Base-by-base conservation (phyloP, 2,797 vertebrate species). In the Anguilla pacifica region DNA sequence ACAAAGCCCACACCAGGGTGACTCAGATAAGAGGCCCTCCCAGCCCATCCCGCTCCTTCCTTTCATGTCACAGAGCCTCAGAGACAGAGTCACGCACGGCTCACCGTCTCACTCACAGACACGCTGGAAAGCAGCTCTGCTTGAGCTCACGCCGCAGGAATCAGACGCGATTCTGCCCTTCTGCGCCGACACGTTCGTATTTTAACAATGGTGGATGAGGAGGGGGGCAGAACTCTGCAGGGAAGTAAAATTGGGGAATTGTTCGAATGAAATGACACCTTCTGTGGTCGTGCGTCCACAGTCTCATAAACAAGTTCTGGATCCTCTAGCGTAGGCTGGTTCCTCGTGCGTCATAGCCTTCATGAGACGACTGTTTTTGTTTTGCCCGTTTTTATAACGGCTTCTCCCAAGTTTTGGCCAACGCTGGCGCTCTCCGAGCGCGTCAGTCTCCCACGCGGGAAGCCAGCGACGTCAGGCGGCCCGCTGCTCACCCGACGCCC, bases 1-100 rank as follows among this genome's bases (percentile, higher is more conserved):
- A 74, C 70, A 35, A n/a, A 83, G 19, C 49, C 43, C 28, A 83
- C 82, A 84, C 28, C 53, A 84, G 49, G 28, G 53, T 84, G 82
- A 84, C 82, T 84, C 82, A 51, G 43, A 57, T 84, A 84, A 84
- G 6, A 35, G 15, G 57, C 53, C 13, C 51, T 79, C 74, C 74
- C 74, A 6, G 22, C 61, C n/a, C 61, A 67, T n/a, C 22, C 43
- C 19, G 0, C 6, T 13, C 17, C 19, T 7, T 51, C 46, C 25
- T 6, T 81, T 22, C 49, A 81, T 51, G 51, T 49, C 19, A 81
- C 77, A 81, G 49, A 51, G 15, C 0, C 43, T 81, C 39, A 79
- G 25, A 46, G 3, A 51, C 22, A 49, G 4, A 3, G 77, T 81
- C 77, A 51, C 25, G 19, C 43, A 22, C n/a, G 22, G 39, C 77